These are phyloP conservation scores for Sebastes itinus DNA, from an alignment of 2,797 vertebrate genomes.

Conservation along the genomic window DNA sequence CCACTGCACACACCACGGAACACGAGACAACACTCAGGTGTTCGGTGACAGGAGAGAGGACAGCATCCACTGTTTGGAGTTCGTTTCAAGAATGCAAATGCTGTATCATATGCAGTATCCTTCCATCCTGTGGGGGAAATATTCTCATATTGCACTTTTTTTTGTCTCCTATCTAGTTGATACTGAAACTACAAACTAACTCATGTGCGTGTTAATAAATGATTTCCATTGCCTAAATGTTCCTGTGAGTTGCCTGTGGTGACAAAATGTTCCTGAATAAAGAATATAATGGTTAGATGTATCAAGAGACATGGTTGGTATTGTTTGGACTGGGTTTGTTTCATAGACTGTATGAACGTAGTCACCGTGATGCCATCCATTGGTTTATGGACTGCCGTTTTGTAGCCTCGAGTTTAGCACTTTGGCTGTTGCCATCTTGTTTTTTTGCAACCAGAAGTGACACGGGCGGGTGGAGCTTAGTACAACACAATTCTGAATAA, in stretches of 20 bases:
- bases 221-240: not conserved
- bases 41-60: slow-evolving; percentile 43
- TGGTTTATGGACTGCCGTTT: no score
- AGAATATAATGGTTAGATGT: not conserved
- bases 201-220: not conserved
- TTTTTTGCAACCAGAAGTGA: no score
- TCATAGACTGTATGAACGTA: no score
- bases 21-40: slow-evolving; percentile 48
- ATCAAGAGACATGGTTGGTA: not conserved
- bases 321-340: not conserved
- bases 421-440: no score
- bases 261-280: not conserved
- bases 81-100: slow-evolving; percentile 41
- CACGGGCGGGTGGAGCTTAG: no score
- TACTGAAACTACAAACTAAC: not conserved
- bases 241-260: not conserved
- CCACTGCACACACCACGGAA: slow-evolving; percentile 61
- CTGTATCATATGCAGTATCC: not conserved
- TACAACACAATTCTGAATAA: no score
- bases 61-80: slow-evolving; percentile 15
- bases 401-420: no score
- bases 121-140: slow-evolving; percentile 14
- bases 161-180: not conserved
- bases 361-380: no score
- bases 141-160: not conserved